These are phyloP conservation scores for Craterocephalus amniculus DNA, from an alignment of 2,797 vertebrate species.

Conservation along the genomic window DNA sequence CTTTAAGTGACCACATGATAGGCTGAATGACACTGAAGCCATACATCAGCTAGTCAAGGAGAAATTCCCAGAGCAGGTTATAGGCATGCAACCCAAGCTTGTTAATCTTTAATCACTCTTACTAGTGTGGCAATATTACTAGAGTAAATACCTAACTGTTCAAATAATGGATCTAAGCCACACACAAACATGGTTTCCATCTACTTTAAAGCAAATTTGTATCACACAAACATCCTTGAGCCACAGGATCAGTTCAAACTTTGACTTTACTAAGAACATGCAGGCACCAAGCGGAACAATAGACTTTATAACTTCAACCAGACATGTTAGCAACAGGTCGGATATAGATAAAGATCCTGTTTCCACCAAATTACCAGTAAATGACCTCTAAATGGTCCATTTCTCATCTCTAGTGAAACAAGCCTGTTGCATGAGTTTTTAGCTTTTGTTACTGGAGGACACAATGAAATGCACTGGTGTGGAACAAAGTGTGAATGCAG, in stretches of 20 bases:
- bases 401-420: neutral
- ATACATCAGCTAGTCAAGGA: neutral
- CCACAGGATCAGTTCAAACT: neutral
- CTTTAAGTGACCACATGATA: too few relatives aligned
- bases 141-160: neutral
- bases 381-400: neutral
- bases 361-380: neutral
- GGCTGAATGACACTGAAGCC: too few relatives aligned
- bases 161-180: neutral
- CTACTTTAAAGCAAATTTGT: neutral
- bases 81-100: neutral
- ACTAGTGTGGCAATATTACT: neutral
- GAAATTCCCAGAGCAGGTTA: neutral
- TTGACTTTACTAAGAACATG: neutral
- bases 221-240: neutral
- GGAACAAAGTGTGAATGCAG: too few relatives aligned
- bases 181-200: neutral
- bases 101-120: neutral
- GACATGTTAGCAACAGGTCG: too few relatives aligned
- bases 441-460: too few relatives aligned
- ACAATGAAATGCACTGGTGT: too few relatives aligned
- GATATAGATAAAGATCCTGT: neutral
- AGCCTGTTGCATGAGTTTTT: neutral
- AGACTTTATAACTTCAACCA: neutral
- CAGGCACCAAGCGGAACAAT: neutral